Percentiles rank a stretch among this genome's conserved stretches.
Conservation (phyloP, 2,113 vertebrate genomes). For the Salvator merianae region DNA sequence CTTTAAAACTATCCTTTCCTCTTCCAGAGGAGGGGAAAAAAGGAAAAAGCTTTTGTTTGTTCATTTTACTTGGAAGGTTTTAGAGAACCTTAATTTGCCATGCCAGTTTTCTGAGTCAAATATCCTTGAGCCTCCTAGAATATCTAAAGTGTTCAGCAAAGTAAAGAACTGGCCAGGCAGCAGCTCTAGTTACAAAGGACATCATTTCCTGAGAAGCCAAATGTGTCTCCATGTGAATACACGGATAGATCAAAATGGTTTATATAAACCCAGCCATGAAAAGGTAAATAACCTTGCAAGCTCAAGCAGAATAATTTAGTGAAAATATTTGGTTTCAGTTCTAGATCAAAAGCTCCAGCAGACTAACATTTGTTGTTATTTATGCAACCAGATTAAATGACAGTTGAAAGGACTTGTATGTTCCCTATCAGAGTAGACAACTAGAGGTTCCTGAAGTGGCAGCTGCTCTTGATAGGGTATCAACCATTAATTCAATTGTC, state of each 20-base stretch:
- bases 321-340: conserved; percentile 10
- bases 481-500: background rate
- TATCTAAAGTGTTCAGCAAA: conserved; percentile 23
- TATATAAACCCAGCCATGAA: background rate
- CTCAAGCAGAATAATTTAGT: conserved; percentile 32
- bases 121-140: fast-evolving
- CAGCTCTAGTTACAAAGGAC: conserved; percentile 39
- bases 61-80: conserved; percentile 17
- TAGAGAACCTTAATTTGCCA: conserved; percentile 25
- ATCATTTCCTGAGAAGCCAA: conserved; percentile 46
- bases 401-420: background rate
- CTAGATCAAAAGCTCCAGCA: conserved; percentile 12
- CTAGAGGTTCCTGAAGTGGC: background rate
- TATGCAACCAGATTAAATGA: background rate
- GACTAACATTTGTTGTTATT: conserved; percentile 3
- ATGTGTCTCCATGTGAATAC: background rate
- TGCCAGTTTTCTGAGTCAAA: background rate
- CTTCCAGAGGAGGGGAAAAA: background rate
- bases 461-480: background rate
- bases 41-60: background rate
- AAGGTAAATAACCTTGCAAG: conserved; percentile 45
- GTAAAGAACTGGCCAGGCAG: conserved; percentile 27
- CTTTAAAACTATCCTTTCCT: background rate
- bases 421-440: background rate
- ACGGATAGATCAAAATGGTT: conserved; percentile 30